Percentiles rank a stretch among this genome's conserved stretches.
Evolutionary conservation across 2,888 invertebrate species (phyloP).

Genomic region (Drosophila pegasa): DNA sequence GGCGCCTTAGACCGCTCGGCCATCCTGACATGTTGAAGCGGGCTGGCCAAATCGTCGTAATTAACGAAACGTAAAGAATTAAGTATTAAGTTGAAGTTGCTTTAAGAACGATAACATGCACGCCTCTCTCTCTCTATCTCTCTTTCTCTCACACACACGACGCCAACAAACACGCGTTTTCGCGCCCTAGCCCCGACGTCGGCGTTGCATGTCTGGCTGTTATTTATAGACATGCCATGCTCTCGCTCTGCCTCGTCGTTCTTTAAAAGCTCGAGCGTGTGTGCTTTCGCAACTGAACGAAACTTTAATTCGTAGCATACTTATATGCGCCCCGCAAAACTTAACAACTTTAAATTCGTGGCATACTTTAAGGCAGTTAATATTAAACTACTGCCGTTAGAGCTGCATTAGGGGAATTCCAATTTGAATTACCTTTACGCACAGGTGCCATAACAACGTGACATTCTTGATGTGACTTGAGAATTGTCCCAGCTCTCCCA

Average conservation of each 20-base stretch:
- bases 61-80: slow-evolving; percentile 10
- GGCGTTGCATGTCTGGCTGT: slow-evolving; percentile 61
- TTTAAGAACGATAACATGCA: slow-evolving; percentile 8
- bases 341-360: slow-evolving; percentile 2
- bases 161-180: slow-evolving; percentile 63
- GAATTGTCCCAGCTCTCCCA: slow-evolving; percentile 16
- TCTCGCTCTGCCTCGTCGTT: slow-evolving; percentile 10
- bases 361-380: slow-evolving; percentile 49
- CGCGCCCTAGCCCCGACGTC: slow-evolving; percentile 42
- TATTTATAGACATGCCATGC: slow-evolving; percentile 62
- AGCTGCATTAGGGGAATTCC: background rate
- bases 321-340: slow-evolving; percentile 29
- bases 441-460: slow-evolving; percentile 6
- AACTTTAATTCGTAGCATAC: slow-evolving; percentile 64
- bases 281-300: slow-evolving; percentile 29
- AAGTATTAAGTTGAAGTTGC: slow-evolving; percentile 4
- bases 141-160: background rate
- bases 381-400: background rate
- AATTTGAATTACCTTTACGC: background rate
- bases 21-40: slow-evolving; percentile 75
- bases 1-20: slow-evolving; percentile 84
- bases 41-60: slow-evolving; percentile 13
- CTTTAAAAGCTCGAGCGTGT: slow-evolving; percentile 51
- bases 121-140: background rate
- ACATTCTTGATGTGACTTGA: slow-evolving; percentile 14